Conservation (phyloP, 2,113 vertebrate species). For the Myrmecophaga tridactyla region DNA sequence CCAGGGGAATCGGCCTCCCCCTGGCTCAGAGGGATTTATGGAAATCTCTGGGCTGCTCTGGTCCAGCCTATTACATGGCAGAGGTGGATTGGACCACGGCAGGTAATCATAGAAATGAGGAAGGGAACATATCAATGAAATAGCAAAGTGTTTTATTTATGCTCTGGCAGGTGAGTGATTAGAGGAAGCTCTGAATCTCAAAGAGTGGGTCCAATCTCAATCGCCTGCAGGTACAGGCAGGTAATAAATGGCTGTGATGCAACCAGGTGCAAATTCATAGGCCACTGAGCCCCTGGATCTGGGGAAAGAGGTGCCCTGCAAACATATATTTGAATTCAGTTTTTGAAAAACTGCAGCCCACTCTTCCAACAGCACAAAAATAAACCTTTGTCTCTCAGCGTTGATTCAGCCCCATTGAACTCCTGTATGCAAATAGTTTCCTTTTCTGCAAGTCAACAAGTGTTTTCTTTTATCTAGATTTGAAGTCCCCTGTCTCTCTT, state of each 20-base stretch:
- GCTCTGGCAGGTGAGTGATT: neutral
- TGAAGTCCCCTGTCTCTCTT: neutral
- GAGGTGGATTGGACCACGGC: neutral
- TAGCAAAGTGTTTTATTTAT: neutral
- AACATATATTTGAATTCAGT: neutral
- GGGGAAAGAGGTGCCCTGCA: neutral
- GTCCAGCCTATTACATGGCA: neutral
- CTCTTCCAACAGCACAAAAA: neutral
- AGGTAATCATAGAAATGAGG: neutral
- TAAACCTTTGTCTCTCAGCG: neutral
- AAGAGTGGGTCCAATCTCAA: neutral
- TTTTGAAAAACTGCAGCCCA: neutral
- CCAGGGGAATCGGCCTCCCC: neutral
- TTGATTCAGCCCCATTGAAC: neutral
- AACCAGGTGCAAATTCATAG: neutral
- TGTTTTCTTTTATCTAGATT: neutral
- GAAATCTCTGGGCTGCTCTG: neutral
- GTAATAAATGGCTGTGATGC: rapidly evolving
- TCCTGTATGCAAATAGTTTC: neutral
- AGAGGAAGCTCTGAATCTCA: neutral
- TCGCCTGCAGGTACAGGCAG: neutral
- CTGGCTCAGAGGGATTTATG: neutral
- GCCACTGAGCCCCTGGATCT: neutral
- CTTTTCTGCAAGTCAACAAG: neutral
- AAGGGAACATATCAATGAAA: neutral